Evolutionary conservation across 1,140 invertebrate species (phyloP), one percentile per base, ranked within the genome.

Genomic region (Psix sp.): DNA sequence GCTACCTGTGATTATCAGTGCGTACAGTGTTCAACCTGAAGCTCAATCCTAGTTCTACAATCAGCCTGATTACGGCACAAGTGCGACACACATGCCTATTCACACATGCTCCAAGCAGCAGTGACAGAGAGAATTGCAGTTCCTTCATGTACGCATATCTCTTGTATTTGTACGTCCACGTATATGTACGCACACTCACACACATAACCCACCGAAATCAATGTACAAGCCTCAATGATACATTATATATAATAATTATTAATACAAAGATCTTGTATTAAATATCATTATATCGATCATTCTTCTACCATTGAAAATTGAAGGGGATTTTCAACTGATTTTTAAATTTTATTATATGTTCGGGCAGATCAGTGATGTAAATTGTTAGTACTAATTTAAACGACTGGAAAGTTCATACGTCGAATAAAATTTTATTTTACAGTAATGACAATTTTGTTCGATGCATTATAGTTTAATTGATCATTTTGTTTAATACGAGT

Each of bases 1-100:
- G 80, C 78, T 84, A 84, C 82, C 81, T 82, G 83, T 84, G 78
- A 85, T 86, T 84, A 84, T 86, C 82, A 79, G 79, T 78, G 82
- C 80, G 77, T 80, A 77, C 75, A 67, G 68, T 78, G 79, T 78
- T 79, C 72, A 67, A 74, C 66, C 74, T 67, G 76, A 73, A 78
- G 76, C 77, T 74, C 76, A 80, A 84, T 84, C 78, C 80, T 78
- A 76, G 77, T 80, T 80, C 80, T 78, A 83, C 82, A 80, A 82
- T 82, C 78, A 80, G 77, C 76, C 76, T 77, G 48, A 74, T 73
- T 62, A 74, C 75, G 54, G 29, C 48, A 56, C 60, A 73, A 70
- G 49, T 77, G 57, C 52, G 63, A 67, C 67, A 70, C 56, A 71
- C 65, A 67, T 79, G 68, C 74, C 72, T 77, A 73, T 75, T 71